A percentile compares a stretch with the other conserved stretches of the same genome.
These are phyloP conservation scores for Mormyrus iriodes DNA, from an alignment of 2,113 vertebrate genomes.

Conservation along the genomic window DNA sequence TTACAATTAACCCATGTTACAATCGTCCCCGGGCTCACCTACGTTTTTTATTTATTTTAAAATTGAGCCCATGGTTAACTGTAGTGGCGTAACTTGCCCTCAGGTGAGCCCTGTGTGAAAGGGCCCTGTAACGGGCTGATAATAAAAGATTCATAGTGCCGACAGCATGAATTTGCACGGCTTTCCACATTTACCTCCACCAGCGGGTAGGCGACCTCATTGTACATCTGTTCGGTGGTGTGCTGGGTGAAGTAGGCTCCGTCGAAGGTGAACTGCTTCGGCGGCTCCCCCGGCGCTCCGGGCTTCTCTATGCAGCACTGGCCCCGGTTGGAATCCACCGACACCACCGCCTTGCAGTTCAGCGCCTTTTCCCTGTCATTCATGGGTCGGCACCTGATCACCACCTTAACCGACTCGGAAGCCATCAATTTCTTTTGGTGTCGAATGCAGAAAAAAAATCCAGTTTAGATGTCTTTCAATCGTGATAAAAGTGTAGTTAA, in stretches of 20 bases:
- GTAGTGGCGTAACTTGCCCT: background rate
- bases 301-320: constrained; percentile 75
- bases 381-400: constrained; percentile 73
- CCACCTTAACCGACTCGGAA: constrained; percentile 72
- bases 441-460: background rate
- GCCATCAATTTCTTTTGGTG: constrained; percentile 54
- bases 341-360: constrained; percentile 58
- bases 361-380: constrained; percentile 65
- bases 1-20: too few relatives aligned
- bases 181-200: constrained; percentile 66
- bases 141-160: background rate
- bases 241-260: constrained; percentile 70
- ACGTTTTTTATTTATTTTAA: background rate
- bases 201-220: constrained; percentile 71
- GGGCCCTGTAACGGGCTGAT: background rate
- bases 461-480: background rate
- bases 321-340: constrained; percentile 58
- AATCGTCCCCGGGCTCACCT: too few relatives aligned
- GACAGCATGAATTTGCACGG: background rate
- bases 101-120: background rate
- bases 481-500: background rate
- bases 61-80: background rate
- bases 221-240: constrained; percentile 80
- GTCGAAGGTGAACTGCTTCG: constrained; percentile 82
- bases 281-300: constrained; percentile 51